Percentiles rank a stretch among this genome's conserved stretches.
These are phyloP conservation scores for Setipinna tenuifilis DNA, from an alignment of 2,797 vertebrate species.

Conservation along the genomic window DNA sequence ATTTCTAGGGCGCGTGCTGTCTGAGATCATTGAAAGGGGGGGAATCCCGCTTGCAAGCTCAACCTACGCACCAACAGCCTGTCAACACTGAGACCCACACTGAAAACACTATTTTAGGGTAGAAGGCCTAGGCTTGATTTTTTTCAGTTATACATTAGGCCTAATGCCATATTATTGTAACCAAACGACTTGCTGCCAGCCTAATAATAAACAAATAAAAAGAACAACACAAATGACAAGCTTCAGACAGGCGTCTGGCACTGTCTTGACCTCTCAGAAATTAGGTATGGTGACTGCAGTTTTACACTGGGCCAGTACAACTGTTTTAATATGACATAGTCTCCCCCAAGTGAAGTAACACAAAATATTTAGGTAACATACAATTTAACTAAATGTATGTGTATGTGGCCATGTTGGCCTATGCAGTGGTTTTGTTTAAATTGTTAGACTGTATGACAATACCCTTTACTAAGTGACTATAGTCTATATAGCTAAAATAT, in stretches of 20 bases:
- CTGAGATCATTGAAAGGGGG: slow-evolving; percentile 51
- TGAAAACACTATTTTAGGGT: not conserved
- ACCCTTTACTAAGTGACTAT: too few species aligned
- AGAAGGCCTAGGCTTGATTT: not conserved
- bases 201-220: not conserved
- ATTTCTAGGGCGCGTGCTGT: slow-evolving; percentile 70
- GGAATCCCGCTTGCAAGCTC: slow-evolving; percentile 23
- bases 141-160: not conserved
- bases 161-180: too few species aligned
- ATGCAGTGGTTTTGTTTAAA: too few species aligned
- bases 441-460: too few species aligned
- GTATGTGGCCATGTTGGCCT: not conserved
- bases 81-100: not conserved
- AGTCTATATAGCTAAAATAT: not conserved
- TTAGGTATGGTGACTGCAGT: not conserved
- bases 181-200: not conserved
- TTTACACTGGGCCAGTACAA: too few species aligned
- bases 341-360: too few species aligned
- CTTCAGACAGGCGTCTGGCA: not conserved
- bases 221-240: not conserved
- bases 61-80: not conserved
- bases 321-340: too few species aligned
- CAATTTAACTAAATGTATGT: not conserved
- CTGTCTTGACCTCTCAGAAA: not conserved
- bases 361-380: not conserved